phyloP scores from a whole-genome alignment of 2,888 invertebrate species.

The Torymus auratus region DNA sequence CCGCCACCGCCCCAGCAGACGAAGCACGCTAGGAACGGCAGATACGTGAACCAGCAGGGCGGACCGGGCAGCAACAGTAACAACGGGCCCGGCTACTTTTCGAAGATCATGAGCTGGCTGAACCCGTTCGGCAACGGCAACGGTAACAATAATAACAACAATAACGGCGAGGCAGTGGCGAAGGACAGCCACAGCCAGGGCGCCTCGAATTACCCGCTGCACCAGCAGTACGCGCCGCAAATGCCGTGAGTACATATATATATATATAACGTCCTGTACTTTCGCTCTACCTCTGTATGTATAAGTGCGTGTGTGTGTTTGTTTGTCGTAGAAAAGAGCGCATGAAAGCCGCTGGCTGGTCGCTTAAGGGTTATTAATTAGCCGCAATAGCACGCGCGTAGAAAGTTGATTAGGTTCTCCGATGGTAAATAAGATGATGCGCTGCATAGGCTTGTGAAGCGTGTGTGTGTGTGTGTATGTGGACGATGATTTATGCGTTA shows the following conservation, averaged over 20 bases:
- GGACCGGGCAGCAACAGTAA: slow-evolving; percentile 1
- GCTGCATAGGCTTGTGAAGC: not conserved
- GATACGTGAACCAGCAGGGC: slow-evolving; percentile 59
- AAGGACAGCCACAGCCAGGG: slow-evolving; percentile 48
- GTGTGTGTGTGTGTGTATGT: too few relatives aligned
- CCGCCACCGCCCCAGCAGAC: not conserved
- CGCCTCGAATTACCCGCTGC: slow-evolving; percentile 59
- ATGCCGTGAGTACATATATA: slow-evolving; percentile 57
- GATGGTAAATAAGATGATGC: not conserved
- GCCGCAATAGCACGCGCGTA: slow-evolving; percentile 9
- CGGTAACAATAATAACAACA: not conserved
- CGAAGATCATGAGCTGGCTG: slow-evolving; percentile 81
- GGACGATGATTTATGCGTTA: slow-evolving; percentile 16
- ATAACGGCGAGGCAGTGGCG: not conserved
- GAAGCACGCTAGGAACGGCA: slow-evolving; percentile 62
- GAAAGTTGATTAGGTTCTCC: slow-evolving; percentile 33
- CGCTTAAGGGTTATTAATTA: slow-evolving; percentile 46
- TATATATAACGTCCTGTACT: slow-evolving; percentile 11
- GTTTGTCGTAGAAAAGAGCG: too few relatives aligned
- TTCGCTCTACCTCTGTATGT: slow-evolving; percentile 17
- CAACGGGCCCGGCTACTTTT: slow-evolving; percentile 74
- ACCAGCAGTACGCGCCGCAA: slow-evolving; percentile 58
- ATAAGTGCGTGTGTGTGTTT: too few relatives aligned
- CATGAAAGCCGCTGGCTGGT: not conserved
- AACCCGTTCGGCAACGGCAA: slow-evolving; percentile 77